Evolutionary conservation across 2,888 invertebrate genomes (phyloP).

Genomic region (Toxonevra muliebris): DNA sequence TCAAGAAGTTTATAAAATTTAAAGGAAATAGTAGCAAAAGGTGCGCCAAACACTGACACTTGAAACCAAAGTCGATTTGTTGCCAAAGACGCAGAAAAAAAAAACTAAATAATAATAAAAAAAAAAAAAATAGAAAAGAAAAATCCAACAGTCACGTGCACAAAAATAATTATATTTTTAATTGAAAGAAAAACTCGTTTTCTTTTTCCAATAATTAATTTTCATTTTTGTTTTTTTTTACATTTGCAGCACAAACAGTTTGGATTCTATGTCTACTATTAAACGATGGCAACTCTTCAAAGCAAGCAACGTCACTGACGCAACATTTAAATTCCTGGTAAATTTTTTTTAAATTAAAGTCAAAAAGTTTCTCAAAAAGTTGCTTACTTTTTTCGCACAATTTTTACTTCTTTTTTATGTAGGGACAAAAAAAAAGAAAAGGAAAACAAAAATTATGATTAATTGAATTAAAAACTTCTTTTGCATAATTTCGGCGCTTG

Average conservation of each 20-base stretch:
- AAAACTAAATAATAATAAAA: slow-evolving; percentile 18
- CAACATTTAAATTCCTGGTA: no score
- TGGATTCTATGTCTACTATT: neutral
- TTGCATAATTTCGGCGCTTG: slow-evolving; percentile 40
- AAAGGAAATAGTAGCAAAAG: no score
- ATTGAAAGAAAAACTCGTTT: neutral
- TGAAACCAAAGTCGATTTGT: no score
- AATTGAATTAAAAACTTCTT: slow-evolving; percentile 44
- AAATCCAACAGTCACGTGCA: neutral
- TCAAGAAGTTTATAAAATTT: no score
- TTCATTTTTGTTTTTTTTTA: neutral
- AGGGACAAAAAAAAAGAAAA: no score
- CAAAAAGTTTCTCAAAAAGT: no score
- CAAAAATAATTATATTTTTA: slow-evolving; percentile 5
- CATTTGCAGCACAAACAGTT: neutral
- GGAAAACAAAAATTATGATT: slow-evolving; percentile 19
- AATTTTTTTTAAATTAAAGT: no score
- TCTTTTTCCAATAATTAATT: slow-evolving; percentile 3
- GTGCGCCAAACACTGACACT: no score
- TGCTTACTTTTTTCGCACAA: no score
- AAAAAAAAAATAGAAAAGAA: neutral
- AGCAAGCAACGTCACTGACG: no score
- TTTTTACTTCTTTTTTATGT: no score
- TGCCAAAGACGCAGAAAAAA: no score
- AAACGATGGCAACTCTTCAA: neutral